Conservation (phyloP, 2,888 invertebrate species). For the Drosophila hamatofila region DNA sequence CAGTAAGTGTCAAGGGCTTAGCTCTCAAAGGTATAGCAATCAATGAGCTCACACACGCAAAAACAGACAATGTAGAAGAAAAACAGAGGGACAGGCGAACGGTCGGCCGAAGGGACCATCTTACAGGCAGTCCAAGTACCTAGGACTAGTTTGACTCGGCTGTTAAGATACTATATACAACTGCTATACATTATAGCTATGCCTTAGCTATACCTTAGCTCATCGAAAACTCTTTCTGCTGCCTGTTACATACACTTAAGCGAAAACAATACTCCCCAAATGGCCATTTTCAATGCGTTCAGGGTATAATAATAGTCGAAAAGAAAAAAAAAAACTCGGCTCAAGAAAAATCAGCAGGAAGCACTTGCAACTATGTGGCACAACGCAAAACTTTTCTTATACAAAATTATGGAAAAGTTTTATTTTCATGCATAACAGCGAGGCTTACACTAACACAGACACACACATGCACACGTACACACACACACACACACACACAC, state of each 20-base stretch:
- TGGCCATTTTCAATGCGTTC: not conserved
- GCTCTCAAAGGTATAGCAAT: not conserved
- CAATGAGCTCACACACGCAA: not conserved
- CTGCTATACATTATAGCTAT: not conserved
- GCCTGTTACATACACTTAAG: not conserved
- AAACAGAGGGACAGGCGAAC: not conserved
- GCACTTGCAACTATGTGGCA: constrained; percentile 77
- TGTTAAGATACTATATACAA: not conserved
- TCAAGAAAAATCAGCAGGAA: constrained; percentile 71
- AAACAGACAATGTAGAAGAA: not conserved
- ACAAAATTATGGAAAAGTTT: constrained; percentile 79
- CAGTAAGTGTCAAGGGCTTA: not conserved
- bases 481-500: constrained; percentile 6
- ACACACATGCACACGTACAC: constrained; percentile 15
- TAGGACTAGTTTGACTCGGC: not conserved
- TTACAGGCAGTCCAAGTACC: no score
- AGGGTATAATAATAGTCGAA: constrained; percentile 12
- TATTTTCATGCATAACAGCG: constrained; percentile 76
- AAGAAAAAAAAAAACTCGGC: constrained; percentile 32
- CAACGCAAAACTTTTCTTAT: constrained; percentile 79
- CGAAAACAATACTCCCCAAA: not conserved
- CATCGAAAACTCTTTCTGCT: not conserved
- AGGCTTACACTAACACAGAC: constrained; percentile 36
- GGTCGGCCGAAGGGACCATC: not conserved
- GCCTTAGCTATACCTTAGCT: not conserved